Base-by-base conservation (phyloP, 2,888 invertebrate genomes). In the Eumacrocentrus americanus region DNA sequence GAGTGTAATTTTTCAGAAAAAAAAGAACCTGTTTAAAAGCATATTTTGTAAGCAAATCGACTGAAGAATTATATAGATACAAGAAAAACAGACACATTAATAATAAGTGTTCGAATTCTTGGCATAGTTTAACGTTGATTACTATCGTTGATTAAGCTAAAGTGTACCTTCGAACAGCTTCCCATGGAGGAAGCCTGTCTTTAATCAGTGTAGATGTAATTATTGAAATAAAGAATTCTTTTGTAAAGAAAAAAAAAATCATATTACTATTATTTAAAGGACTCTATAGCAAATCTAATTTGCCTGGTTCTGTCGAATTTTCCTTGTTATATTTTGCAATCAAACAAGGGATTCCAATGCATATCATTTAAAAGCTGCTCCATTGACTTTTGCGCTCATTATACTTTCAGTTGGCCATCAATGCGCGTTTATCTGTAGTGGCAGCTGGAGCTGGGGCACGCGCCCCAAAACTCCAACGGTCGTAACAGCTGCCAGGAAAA, bases 401-500 rank as follows among this genome's bases (percentile, higher is more conserved):
- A n/a, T n/a, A n/a, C n/a, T n/a, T n/a, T n/a, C n/a, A n/a, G 29
- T 29, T 29, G 29, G 29, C 9, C 29, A 9, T 29, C 9, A 29
- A 29, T n/a, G 29, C 29, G 9, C 9, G 5, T 4, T 6, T 29
- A 29, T 29, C 29, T 58, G 58, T 52, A 40, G 38, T 25, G 22
- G 50, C 64, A 72, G 70, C 72, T 70, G n/a, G n/a, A n/a, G 65
- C 69, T 65, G 69, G 70, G 75, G 74, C 79, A 77, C 79, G 79
- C 75, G 79, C 75, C 76, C 54, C 55, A 50, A 55, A 59, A 60
- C 50, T 55, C 70, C 78, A 79, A 79, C 79, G 78, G 79, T 77
- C 76, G 73, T 67, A 56, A 73, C 78, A 79, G 78, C 78, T 78
- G 79, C 70, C 70, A 14, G 71, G 66, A 70, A 75, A 75, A 74